Conservation (phyloP, 2,888 invertebrate species). For the Malacosoma neustria region DNA sequence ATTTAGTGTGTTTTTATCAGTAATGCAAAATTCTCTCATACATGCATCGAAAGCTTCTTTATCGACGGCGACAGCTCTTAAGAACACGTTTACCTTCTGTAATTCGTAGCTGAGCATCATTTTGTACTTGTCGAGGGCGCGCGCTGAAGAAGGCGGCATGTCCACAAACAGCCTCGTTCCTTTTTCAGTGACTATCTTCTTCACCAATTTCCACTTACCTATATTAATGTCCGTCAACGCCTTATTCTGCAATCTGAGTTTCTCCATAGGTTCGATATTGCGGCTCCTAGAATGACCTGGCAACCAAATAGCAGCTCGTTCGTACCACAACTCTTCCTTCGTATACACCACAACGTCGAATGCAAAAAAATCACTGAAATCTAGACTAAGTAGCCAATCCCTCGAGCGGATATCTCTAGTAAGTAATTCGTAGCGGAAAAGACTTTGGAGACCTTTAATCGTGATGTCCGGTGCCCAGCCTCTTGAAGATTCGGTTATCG, state of each 20-base stretch:
- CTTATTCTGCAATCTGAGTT: conserved; percentile 52
- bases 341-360: conserved; percentile 53
- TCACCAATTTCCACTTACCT: conserved; percentile 58
- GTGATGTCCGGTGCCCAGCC: conserved; percentile 50
- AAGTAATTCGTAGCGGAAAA: conserved; percentile 41
- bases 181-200: conserved; percentile 42
- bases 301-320: conserved; percentile 59
- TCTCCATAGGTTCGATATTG: conserved; percentile 42
- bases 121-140: conserved; percentile 42
- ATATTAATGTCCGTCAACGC: conserved; percentile 37
- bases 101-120: conserved; percentile 58
- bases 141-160: conserved; percentile 54
- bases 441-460: conserved; percentile 44
- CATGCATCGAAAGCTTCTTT: conserved; percentile 53
- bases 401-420: conserved; percentile 39
- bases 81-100: conserved; percentile 52
- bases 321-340: conserved; percentile 57
- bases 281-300: conserved; percentile 49
- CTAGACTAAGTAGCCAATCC: conserved; percentile 45
- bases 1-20: conserved; percentile 18
- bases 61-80: conserved; percentile 55
- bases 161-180: conserved; percentile 59
- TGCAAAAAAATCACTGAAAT: conserved; percentile 37
- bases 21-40: conserved; percentile 26
- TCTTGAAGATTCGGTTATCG: conserved; percentile 24